Base-by-base conservation (phyloP, 2,797 vertebrate species). In the Clarias laeviceps region DNA sequence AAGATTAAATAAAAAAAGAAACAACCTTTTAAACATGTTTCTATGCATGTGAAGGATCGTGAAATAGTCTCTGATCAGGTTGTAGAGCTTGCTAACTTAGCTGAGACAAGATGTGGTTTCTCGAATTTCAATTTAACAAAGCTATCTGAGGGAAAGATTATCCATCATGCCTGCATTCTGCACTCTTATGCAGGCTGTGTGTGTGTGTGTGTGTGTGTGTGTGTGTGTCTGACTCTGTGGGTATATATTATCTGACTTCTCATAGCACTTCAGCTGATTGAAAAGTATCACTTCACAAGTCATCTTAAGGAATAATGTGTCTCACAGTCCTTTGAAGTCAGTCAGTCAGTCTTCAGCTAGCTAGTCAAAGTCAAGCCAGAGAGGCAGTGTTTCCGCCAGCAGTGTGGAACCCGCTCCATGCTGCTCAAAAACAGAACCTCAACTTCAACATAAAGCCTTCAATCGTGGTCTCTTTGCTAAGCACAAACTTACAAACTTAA, bases 361-460 rank as follows among this genome's bases (percentile, higher is more conserved):
- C 56, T 62, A 62, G 37, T 59, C 57, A 62, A 61, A 61, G 76
- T 6, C 59, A 62, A 40, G 76, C 9, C 57, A n/a, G 17, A 5
- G 24, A 45, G 37, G 22, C 34, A 45, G 15, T 32, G 78, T 80
- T 80, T 80, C 62, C 62, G 62, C 40, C 8, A 66, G 17, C 79
- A 22, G 79, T 80, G 24, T n/a, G 6, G 29, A 59, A 77, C 12
- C 4, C 72, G n/a, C 74, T 59, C 54, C 74, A 77, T 77, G 27
- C 74, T 57, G 74, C 74, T 57, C 54, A 27, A 45, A 64, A 90
- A 88, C 89, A 89, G 86, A 54, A 89, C 87, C 80, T 90, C 85
- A 59, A 79, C 70, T 70, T 27, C 59, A 50, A 82, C 59, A 72
- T 57, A 45, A 3, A 0, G 54, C n/a, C 17, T 73, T 73, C 37